Base-by-base conservation (phyloP, 2,797 vertebrate species). In the Acropternis orthonyx region DNA sequence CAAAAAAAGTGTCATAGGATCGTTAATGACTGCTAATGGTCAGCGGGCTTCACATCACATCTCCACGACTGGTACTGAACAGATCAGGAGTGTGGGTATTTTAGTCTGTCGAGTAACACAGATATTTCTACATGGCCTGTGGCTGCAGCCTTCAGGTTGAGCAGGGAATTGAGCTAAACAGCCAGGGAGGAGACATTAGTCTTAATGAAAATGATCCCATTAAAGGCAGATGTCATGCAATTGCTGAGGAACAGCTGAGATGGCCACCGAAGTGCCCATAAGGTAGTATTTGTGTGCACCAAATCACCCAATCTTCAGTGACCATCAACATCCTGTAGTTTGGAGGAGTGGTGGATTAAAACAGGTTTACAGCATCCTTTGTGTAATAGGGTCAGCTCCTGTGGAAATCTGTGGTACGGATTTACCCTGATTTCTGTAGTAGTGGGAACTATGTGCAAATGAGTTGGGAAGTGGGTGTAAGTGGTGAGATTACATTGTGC, bases 1-100 rank as follows among this genome's bases (percentile, higher is more conserved):
- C 96, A 97, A 97, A 97, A 97, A 48, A 97, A 94, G 69, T 95
- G 89, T 97, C 89, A 56, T 92, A 93, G 93, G 95, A 96, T 96
- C 95, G 96, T 97, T 96, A 97, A 97, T 88, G 95, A 97, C 95
- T 72, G 74, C 73, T 86, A 96, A 96, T 96, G 94, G 97, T 96
- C 97, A 97, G 89, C 54, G 18, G 88, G 96, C 95, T 97, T 94
- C 92, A 88, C 88, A 75, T 96, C 84, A 52, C 93, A 75, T 96
- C 66, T 73, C 65, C 88, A 89, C 91, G 93, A 20, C 6, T 66
- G 69, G 27, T 69, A 77, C 82, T 88, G 92, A 94, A 63, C 63
- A 79, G 46, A 74, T 65, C 59, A 81, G 68, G 67, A 87, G 30
- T n/a, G 46, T 28, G 67, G 75, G 36, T 59, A 65, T 88, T 88